phyloP scores from a whole-genome alignment of 2,888 invertebrate genomes.

The Chesias legatella region DNA sequence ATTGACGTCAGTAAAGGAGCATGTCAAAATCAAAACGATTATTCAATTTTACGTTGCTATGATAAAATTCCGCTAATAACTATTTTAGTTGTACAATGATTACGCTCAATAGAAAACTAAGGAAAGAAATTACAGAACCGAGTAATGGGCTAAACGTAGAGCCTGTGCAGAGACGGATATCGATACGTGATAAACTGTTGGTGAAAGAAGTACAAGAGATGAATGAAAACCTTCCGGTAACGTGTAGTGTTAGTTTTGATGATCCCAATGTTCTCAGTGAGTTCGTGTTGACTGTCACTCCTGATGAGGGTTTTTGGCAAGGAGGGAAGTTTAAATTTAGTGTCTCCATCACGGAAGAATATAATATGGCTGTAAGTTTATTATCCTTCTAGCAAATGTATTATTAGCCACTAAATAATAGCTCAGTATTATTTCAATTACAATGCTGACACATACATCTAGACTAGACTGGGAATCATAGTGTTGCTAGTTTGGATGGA shows the following conservation, averaged over 20 bases:
- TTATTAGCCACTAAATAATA: background rate
- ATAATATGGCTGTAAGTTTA: constrained; percentile 94
- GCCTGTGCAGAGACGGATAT: constrained; percentile 79
- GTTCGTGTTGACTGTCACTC: constrained; percentile 88
- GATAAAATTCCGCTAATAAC: constrained; percentile 31
- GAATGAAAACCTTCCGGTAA: constrained; percentile 90
- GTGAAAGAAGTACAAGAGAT: constrained; percentile 93
- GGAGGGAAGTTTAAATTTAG: constrained; percentile 93
- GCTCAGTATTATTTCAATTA: too few species aligned
- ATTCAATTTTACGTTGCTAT: constrained; percentile 37
- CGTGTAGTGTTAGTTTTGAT: constrained; percentile 89
- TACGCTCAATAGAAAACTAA: constrained; percentile 86
- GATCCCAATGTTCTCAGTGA: constrained; percentile 91
- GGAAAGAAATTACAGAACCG: constrained; percentile 80
- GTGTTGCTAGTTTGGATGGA: too few species aligned
- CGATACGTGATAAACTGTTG: constrained; percentile 88
- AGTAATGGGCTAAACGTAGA: constrained; percentile 61
- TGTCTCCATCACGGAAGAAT: constrained; percentile 94
- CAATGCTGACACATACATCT: too few species aligned
- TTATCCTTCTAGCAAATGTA: background rate
- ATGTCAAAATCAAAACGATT: too few species aligned
- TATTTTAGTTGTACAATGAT: constrained; percentile 76
- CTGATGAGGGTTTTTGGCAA: constrained; percentile 94
- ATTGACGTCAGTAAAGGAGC: too few species aligned
- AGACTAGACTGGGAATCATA: too few species aligned